phyloP scores from a whole-genome alignment of 2,113 vertebrate species.

The Aptenodytes patagonicus region DNA sequence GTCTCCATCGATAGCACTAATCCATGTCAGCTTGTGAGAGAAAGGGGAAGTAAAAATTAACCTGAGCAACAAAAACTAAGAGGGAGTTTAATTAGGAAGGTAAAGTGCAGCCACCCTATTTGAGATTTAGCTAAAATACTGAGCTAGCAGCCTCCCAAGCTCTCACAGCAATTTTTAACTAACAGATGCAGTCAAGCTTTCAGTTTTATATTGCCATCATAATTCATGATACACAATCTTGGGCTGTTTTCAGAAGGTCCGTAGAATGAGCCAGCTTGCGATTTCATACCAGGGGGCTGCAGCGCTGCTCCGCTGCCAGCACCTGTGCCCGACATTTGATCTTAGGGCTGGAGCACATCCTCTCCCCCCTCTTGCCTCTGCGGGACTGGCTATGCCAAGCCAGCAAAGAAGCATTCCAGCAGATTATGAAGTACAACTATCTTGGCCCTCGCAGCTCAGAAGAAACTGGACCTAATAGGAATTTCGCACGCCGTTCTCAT shows the following conservation, averaged over 20 bases:
- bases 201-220: slow-evolving; percentile 52
- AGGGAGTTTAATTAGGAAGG: not conserved
- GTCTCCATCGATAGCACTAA: not conserved
- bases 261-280: slow-evolving; percentile 9
- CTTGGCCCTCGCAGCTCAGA: slow-evolving; percentile 50
- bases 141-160: not conserved
- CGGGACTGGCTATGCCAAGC: not conserved
- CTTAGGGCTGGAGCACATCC: slow-evolving; percentile 54
- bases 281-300: slow-evolving; percentile 40
- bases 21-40: not conserved
- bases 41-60: not conserved
- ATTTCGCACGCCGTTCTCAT: slow-evolving; percentile 57
- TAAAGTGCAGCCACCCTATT: not conserved
- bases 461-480: slow-evolving; percentile 67
- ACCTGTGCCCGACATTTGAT: slow-evolving; percentile 71
- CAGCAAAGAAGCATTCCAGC: slow-evolving; percentile 61
- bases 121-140: not conserved
- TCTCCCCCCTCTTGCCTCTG: slow-evolving; percentile 30
- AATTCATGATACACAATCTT: slow-evolving; percentile 69
- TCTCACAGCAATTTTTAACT: slow-evolving; percentile 52
- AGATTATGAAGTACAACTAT: slow-evolving; percentile 69
- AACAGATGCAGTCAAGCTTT: slow-evolving; percentile 60
- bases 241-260: slow-evolving; percentile 34
- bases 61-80: not conserved
- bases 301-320: slow-evolving; percentile 11